These are phyloP conservation scores for Cichlasoma orientale DNA, from an alignment of 2,797 vertebrate species.

Conservation along the genomic window DNA sequence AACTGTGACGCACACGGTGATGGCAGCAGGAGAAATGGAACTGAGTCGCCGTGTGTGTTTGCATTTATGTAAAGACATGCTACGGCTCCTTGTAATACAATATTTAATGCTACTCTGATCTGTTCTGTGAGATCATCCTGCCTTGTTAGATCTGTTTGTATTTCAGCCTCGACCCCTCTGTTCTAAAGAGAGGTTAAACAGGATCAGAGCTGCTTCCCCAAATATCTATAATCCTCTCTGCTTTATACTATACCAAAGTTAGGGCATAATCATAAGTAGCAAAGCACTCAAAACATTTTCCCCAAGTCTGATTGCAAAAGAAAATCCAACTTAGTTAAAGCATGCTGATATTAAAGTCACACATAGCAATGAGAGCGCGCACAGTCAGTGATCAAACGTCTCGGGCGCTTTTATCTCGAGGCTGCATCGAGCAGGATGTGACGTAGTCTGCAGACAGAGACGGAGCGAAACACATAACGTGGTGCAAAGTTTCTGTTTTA, in stretches of 20 bases:
- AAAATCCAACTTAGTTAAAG: slow-evolving; percentile 22
- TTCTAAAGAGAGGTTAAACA: slow-evolving; percentile 32
- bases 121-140: slow-evolving; percentile 3
- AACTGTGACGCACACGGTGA: slow-evolving; percentile 15
- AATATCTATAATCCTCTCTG: slow-evolving; percentile 41
- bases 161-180: slow-evolving; percentile 26
- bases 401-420: slow-evolving; percentile 29
- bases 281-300: slow-evolving; percentile 18
- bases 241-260: slow-evolving; percentile 3
- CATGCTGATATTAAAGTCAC: slow-evolving; percentile 20
- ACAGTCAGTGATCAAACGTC: slow-evolving; percentile 43
- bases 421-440: slow-evolving; percentile 34
- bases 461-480: not conserved
- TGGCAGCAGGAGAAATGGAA: slow-evolving; percentile 4
- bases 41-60: not conserved
- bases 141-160: slow-evolving; percentile 17
- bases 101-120: slow-evolving; percentile 33
- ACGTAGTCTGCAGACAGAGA: slow-evolving; percentile 23
- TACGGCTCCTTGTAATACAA: slow-evolving; percentile 17
- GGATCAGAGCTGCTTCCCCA: slow-evolving; percentile 12
- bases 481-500: not conserved
- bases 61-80: not conserved
- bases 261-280: slow-evolving; percentile 15
- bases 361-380: slow-evolving; percentile 20
- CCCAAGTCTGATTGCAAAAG: not conserved